Evolutionary conservation across 2,113 vertebrate genomes (phyloP), one percentile per base, ranked within the genome.

Genomic region (Campylomormyrus numenius): DNA sequence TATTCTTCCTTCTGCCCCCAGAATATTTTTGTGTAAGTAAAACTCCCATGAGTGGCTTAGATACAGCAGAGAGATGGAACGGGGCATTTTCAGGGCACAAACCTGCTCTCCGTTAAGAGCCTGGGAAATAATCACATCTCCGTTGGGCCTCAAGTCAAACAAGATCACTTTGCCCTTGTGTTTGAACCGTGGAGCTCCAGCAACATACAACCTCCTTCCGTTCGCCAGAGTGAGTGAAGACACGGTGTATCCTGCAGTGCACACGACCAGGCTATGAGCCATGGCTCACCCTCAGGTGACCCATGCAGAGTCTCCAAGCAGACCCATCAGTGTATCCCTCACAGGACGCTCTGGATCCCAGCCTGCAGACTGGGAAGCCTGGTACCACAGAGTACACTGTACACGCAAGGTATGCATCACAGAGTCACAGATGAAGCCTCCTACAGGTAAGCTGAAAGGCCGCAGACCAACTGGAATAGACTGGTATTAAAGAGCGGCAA

Each of bases 161-260:
- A 98, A 93, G 86, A 99, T 96, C 1, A 99, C 97, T 92, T 99
- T 99, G 90, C 98, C 98, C 94, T 98, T 98, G 94, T 99, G 98
- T 94, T 97, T 97, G 93, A 99, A 99, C 0, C 98, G 96, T 17
- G 98, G 98, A 49, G 98, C 98, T 1, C 98, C 98, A 0, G 98
- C 97, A 31, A 99, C 95, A 0, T 97, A 97, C 10, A 98, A 92
- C 48, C 91, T 95, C 88, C 42, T 96, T 90, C 97, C 96, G 1
- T 95, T 92, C 0, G 94, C 96, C 21, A 97, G 93, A 3, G 93
- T 92, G 93, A 99, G 95, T 0, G 97, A 98, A 0, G 98, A 98
- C 46, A 99, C 97, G 0, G 98, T 95, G 90, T 99, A 99, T 48
- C 98, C 98, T 99, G 92, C n/a, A 87, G 2, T 49, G 70, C 56